phyloP scores from a whole-genome alignment of 2,113 vertebrate genomes.

The Bungarus multicinctus region DNA sequence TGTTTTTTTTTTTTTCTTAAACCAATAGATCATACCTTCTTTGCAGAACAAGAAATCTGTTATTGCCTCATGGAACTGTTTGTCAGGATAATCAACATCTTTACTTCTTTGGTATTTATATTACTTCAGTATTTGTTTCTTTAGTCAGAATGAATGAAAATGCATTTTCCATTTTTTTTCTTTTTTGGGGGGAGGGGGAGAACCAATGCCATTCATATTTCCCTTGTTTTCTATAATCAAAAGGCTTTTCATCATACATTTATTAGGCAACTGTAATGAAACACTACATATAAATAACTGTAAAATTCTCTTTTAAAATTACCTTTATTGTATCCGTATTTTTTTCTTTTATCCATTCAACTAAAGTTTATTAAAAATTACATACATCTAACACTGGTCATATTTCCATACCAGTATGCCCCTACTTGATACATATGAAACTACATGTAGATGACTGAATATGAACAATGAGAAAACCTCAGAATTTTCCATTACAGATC shows the following conservation, averaged over 20 bases:
- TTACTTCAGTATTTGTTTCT: not conserved
- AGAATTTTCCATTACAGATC: conserved; percentile 71
- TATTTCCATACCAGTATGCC: not conserved
- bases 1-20: not conserved
- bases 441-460: not conserved
- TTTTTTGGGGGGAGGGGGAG: not conserved
- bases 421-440: not conserved
- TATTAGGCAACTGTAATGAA: not conserved
- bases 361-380: not conserved
- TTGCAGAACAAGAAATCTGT: not conserved
- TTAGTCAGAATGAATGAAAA: not conserved
- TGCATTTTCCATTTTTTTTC: not conserved
- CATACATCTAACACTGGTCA: not conserved
- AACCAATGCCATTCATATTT: not conserved
- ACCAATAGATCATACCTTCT: not conserved
- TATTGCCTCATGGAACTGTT: not conserved
- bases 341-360: not conserved
- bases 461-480: not conserved
- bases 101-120: not conserved
- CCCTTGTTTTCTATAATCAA: not conserved
- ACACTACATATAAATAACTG: not conserved
- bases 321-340: not conserved
- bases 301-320: not conserved
- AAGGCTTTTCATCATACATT: not conserved
- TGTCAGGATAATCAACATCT: not conserved